phyloP scores from a whole-genome alignment of 2,113 vertebrate species.

The Pteronura brasiliensis region DNA sequence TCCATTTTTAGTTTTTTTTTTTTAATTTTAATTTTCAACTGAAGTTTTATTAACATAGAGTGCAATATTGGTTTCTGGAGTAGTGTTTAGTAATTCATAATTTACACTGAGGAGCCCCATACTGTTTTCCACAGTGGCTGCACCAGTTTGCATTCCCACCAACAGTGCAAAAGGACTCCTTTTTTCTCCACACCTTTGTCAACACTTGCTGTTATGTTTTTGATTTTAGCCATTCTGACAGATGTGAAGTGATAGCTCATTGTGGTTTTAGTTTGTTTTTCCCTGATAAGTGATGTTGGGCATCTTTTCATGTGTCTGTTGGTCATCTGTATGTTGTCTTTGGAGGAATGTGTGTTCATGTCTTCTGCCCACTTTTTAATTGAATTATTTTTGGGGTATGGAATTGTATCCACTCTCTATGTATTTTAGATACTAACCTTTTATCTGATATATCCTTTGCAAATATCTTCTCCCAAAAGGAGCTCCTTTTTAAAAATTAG shows the following conservation, averaged over 20 bases:
- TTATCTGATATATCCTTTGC: background rate
- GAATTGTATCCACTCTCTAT: background rate
- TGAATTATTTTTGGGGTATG: background rate
- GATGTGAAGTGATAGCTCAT: background rate
- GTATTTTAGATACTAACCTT: background rate
- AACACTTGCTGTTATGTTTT: background rate
- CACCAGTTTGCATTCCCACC: background rate
- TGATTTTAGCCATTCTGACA: background rate
- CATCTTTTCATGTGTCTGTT: background rate
- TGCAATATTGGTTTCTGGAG: background rate
- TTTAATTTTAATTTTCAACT: background rate
- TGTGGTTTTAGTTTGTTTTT: background rate
- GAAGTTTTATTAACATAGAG: background rate
- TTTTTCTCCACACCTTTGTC: background rate
- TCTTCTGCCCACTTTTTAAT: background rate
- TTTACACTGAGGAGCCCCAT: background rate
- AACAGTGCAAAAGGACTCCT: background rate
- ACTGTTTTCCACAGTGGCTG: background rate
- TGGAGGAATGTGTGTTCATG: background rate
- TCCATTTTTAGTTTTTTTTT: background rate
- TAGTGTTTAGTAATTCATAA: background rate
- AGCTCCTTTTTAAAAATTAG: background rate
- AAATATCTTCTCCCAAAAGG: background rate
- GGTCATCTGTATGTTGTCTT: background rate
- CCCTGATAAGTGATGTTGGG: background rate